Conservation (phyloP, 2,797 vertebrate species). For the Scomberomorus guttatus region DNA sequence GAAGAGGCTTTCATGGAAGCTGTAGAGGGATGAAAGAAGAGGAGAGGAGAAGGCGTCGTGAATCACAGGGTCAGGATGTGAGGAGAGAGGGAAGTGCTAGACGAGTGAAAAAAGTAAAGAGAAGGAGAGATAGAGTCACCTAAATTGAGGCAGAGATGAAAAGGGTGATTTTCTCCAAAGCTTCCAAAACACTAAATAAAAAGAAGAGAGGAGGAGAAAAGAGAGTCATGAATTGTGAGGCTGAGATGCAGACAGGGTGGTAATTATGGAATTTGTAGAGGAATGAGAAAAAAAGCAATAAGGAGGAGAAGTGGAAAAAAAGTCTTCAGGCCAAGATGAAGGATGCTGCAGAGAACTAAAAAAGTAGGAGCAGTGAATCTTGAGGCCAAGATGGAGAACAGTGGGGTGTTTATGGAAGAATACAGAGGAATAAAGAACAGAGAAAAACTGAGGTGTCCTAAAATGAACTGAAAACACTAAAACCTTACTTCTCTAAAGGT, state of each 20-base stretch:
- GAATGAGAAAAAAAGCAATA: background rate
- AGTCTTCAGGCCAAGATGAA: conserved; percentile 16
- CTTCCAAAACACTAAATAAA: conserved; percentile 26
- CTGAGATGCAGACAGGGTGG: background rate
- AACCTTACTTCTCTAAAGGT: no score
- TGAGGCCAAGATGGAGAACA: background rate
- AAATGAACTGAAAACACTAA: conserved; percentile 5
- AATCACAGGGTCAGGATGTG: conserved; percentile 35
- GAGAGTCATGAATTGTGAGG: conserved; percentile 19
- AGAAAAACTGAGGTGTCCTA: no score
- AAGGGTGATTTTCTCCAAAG: background rate
- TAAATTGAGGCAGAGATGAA: conserved; percentile 18
- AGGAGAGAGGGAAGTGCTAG: conserved; percentile 18
- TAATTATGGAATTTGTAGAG: conserved; percentile 23
- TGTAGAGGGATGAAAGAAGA: conserved; percentile 23
- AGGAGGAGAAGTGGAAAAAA: background rate
- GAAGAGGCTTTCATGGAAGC: conserved; percentile 22
- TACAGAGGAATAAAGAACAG: background rate
- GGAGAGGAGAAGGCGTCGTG: conserved; percentile 2
- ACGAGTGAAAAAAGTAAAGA: background rate
- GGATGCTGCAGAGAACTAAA: conserved; percentile 1
- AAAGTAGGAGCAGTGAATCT: background rate
- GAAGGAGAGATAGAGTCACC: background rate
- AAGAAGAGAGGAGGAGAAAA: conserved; percentile 1
- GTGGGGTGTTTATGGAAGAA: background rate